Evolutionary conservation across 1,140 invertebrate species (phyloP), one percentile per base, ranked within the genome.

Genomic region (Papilio xuthus): DNA sequence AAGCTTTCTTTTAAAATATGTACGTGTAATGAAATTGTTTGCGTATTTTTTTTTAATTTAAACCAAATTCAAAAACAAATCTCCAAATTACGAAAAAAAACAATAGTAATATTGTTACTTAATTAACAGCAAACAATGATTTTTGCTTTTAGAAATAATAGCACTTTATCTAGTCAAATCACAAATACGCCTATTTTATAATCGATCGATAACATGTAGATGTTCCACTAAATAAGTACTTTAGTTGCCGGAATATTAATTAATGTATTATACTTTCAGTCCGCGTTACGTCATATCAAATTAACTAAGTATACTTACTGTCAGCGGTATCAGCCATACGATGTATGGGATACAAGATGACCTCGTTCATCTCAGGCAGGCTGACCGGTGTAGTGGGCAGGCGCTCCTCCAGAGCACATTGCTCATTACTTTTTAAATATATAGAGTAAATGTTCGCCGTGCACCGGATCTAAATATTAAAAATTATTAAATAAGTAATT

Each of bases 351-450:
- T 86, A 90, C 8, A 91, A 85, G n/a, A 90, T 83, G 18, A 90
- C 89, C 79, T 89, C 86, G 42, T 85, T 82, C 7, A 88, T 84
- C 75, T 92, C 86, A n/a, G 88, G 86, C 10, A 87, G 78, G 13
- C 87, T 86, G 26, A 83, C 75, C 4, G 88, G 82, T 3, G 90
- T 91, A 10, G 89, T 89, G 18, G 83, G 81, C 32, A 84, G 78
- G 26, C 90, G 91, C 79, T 95, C 95, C 81, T 96, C 95, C 81
- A 95, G 94, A 0, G 94, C 93, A 79, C 94, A 95, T 79, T 95
- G 95, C 86, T 96, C 95, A 50, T 94, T 94, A 80, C 95, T 96
- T 88, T 95, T 94, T 92, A 95, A 95, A 85, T 96, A 96, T 79
- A 96, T 93, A 42, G 94, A 94, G 86, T 95, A 95, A 82, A 96